Evolutionary conservation across 1,140 invertebrate species (phyloP).

Genomic region (Xylocopa sonorina): DNA sequence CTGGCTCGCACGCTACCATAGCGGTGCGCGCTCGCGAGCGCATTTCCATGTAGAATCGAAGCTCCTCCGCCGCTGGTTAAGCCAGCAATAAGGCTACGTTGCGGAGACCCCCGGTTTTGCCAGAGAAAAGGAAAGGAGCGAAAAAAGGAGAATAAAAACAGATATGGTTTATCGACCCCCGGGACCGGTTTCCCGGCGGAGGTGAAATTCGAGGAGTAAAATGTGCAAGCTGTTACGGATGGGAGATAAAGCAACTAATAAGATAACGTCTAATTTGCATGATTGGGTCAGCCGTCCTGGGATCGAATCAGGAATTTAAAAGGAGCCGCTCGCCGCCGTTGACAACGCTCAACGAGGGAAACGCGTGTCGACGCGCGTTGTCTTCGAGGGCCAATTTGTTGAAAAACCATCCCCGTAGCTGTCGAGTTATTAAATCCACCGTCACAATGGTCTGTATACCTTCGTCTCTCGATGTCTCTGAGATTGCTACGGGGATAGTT

Average conservation of each 20-base stretch:
- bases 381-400: conserved; percentile 14
- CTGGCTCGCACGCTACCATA: background rate
- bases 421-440: conserved; percentile 26
- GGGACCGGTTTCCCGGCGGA: conserved; percentile 33
- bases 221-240: conserved; percentile 52
- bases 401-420: too few relatives aligned
- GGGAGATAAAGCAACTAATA: conserved; percentile 53
- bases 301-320: conserved; percentile 50
- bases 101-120: background rate
- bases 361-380: background rate
- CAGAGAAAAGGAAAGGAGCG: conserved; percentile 13
- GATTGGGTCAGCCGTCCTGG: conserved; percentile 44
- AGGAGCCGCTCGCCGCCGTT: conserved; percentile 13
- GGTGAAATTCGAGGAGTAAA: conserved; percentile 52
- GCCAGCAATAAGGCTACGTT: conserved; percentile 45
- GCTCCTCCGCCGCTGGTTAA: conserved; percentile 40
- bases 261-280: conserved; percentile 56
- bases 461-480: background rate
- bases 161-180: conserved; percentile 56
- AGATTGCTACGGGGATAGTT: background rate
- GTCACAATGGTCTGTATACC: too few relatives aligned
- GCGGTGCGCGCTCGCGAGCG: background rate
- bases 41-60: background rate
- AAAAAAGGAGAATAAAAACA: conserved; percentile 48
- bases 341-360: background rate